These are phyloP conservation scores for Rhombomys opimus DNA, from an alignment of 2,113 vertebrate genomes.

Conservation along the genomic window DNA sequence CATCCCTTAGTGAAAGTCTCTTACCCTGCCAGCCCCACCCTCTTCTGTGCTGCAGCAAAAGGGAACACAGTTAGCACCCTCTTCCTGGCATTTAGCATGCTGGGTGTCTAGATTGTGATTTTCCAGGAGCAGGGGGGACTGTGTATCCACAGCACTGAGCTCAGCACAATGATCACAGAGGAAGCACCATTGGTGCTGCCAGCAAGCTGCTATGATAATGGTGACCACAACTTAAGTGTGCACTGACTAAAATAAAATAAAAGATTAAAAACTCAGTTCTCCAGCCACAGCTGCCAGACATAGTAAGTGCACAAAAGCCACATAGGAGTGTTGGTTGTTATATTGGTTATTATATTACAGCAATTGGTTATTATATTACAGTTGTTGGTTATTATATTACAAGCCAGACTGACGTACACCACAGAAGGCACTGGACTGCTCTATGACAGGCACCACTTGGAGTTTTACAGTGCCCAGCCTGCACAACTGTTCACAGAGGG, in stretches of 20 bases:
- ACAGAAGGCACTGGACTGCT: not conserved
- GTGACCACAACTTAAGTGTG: not conserved
- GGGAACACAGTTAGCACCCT: not conserved
- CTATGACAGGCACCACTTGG: too few species aligned
- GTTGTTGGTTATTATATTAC: too few species aligned
- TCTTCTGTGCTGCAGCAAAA: not conserved
- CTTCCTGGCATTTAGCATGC: not conserved
- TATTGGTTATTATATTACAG: too few species aligned
- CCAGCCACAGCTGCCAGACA: not conserved
- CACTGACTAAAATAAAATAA: not conserved
- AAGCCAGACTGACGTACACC: not conserved
- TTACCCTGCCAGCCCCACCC: not conserved
- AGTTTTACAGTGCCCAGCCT: not conserved
- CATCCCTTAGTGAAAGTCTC: not conserved
- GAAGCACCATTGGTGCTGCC: not conserved
- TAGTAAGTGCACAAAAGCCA: not conserved
- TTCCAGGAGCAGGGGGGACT: not conserved
- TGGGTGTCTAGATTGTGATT: not conserved
- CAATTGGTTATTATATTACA: not conserved
- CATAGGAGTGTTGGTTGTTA: not conserved
- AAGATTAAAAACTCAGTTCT: not conserved
- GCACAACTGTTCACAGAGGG: accelerated
- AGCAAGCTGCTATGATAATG: not conserved
- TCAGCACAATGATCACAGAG: accelerated
- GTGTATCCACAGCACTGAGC: not conserved